Percentiles rank a stretch among this genome's conserved stretches.
phyloP scores from a whole-genome alignment of 1,140 invertebrate genomes.

The Meloidogyne chitwoodi region DNA sequence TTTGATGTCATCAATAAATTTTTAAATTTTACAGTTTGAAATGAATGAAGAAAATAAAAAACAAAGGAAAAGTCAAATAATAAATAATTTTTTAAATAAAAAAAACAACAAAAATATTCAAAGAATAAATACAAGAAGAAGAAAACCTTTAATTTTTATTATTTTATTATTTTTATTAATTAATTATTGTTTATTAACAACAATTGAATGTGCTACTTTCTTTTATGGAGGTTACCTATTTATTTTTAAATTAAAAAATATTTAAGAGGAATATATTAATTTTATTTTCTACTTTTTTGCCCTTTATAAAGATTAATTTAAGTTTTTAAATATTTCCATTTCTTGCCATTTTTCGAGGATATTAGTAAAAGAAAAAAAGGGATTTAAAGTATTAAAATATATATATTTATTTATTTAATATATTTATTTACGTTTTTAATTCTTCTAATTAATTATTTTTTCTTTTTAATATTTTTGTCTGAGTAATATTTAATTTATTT shows the following conservation, averaged over 20 bases:
- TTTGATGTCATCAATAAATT: background rate
- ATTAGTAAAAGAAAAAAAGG: too few species aligned
- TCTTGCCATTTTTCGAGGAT: too few species aligned
- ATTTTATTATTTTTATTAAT: background rate
- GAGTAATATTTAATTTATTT: background rate
- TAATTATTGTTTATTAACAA: background rate
- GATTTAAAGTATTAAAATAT: too few species aligned
- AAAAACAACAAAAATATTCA: background rate
- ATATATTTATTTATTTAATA: too few species aligned
- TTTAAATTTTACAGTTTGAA: background rate
- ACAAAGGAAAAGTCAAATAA: background rate
- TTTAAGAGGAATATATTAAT: too few species aligned
- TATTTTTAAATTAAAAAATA: too few species aligned
- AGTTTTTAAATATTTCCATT: too few species aligned
- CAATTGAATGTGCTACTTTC: constrained; percentile 4
- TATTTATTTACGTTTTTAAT: too few species aligned
- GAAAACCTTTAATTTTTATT: background rate
- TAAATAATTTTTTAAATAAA: background rate
- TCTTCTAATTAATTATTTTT: background rate
- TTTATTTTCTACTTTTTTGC: too few species aligned
- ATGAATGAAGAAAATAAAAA: background rate
- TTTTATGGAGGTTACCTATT: constrained; percentile 11
- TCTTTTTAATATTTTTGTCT: background rate
- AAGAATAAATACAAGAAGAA: background rate
- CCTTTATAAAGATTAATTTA: too few species aligned